Evolutionary conservation across 2,797 vertebrate species (phyloP), one percentile per base, ranked within the genome.

Genomic region (Lophotriccus pileatus): DNA sequence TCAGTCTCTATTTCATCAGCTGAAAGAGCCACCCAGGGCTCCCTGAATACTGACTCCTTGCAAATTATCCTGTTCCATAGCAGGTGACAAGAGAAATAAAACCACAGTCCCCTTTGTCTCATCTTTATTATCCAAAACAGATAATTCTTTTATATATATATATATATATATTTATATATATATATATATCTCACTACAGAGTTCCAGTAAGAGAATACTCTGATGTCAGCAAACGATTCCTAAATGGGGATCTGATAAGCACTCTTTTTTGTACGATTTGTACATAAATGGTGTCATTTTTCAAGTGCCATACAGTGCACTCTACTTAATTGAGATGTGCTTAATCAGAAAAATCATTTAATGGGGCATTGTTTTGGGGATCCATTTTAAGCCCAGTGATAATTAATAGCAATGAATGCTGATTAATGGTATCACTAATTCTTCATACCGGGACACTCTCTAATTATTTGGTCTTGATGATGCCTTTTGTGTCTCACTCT

Each of bases 291-390:
- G 60, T 96, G 85, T 67, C 2, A 6, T 95, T 96, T 96, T 90
- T 95, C 92, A 96, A 89, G 84, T 77, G 73, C 43, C 5, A 7
- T 85, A 87, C 86, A 94, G 82, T 49, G 34, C 81, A 90, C 53
- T 84, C 75, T 37, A 47, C 53, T 96, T 96, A 96, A 97, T 89
- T 21, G 37, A 69, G 78, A 76, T 80, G 89, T 87, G 69, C 93
- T 95, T 96, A 95, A 97, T 96, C 90, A 96, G 85, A 84, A 91
- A 96, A 96, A 95, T 93, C 78, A 75, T 93, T 95, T 93, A 91
- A 96, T 78, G 89, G 83, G 77, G 69, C 52, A 93, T 91, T 94
- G 90, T 92, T 92, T 96, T 44, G 3, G 90, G 41, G 47, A 84
- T 83, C 67, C 55, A 62, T 94, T 93, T 96, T 86, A 96, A 95